Evolutionary conservation across 2,888 invertebrate genomes (phyloP).

Genomic region (Operophtera brumata): DNA sequence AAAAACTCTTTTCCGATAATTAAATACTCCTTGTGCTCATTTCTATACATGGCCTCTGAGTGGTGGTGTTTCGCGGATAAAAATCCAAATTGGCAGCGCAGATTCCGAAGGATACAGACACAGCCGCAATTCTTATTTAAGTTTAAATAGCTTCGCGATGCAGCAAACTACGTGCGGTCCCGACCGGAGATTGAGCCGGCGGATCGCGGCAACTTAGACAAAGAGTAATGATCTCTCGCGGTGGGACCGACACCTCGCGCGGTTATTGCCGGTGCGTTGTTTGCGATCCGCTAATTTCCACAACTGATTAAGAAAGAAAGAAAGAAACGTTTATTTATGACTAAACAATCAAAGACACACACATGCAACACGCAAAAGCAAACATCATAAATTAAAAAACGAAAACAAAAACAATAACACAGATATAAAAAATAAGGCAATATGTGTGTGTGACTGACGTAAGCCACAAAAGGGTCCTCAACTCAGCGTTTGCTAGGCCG

Average conservation of each 20-base stretch:
- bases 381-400: too few species aligned
- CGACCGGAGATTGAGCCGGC: slow-evolving; percentile 55
- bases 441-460: too few species aligned
- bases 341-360: too few species aligned
- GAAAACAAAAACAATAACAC: too few species aligned
- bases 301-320: slow-evolving; percentile 9
- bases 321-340: too few species aligned
- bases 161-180: slow-evolving; percentile 44
- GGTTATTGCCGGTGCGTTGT: slow-evolving; percentile 16
- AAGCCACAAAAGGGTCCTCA: too few species aligned
- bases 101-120: slow-evolving; percentile 24
- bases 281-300: slow-evolving; percentile 10
- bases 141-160: slow-evolving; percentile 56
- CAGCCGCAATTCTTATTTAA: slow-evolving; percentile 52
- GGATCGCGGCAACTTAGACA: slow-evolving; percentile 55
- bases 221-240: slow-evolving; percentile 55
- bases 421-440: too few species aligned
- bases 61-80: background rate
- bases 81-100: background rate
- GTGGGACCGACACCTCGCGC: slow-evolving; percentile 39
- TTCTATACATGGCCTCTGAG: background rate
- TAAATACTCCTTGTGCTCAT: background rate
- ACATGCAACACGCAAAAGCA: too few species aligned
- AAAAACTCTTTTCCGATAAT: too few species aligned
- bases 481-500: too few species aligned